Base-by-base conservation (phyloP, 2,797 vertebrate species). In the Eptatretus atami region DNA sequence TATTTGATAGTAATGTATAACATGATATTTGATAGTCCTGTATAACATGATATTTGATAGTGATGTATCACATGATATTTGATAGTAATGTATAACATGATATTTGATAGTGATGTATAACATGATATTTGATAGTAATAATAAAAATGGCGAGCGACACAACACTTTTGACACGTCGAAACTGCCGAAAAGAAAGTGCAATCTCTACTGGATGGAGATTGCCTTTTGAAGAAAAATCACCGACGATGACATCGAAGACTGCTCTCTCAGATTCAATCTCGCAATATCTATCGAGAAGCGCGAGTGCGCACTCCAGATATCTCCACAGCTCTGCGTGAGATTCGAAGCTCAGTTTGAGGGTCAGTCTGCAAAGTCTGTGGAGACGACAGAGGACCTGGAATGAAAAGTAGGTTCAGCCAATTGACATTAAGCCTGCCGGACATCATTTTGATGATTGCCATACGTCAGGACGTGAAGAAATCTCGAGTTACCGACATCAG, bases 121-220 rank as follows among this genome's bases (percentile, higher is more conserved):
- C n/a, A n/a, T n/a, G n/a, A n/a, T n/a, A n/a, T n/a, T n/a, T n/a
- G n/a, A n/a, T n/a, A n/a, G n/a, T n/a, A n/a, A n/a, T n/a, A n/a
- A n/a, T n/a, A n/a, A n/a, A n/a, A n/a, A n/a, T n/a, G n/a, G n/a
- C n/a, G n/a, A n/a, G n/a, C n/a, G n/a, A n/a, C n/a, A n/a, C n/a
- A n/a, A n/a, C n/a, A n/a, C n/a, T n/a, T n/a, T n/a, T n/a, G n/a
- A n/a, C n/a, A n/a, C n/a, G n/a, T n/a, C n/a, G n/a, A n/a, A n/a
- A n/a, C n/a, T n/a, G n/a, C n/a, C n/a, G 85, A 94, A 69, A 95
- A 95, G 78, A 92, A 88, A 77, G 83, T 82, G 68, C 86, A 84
- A 77, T 82, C 86, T 12, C 79, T 98, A 70, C 86, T 86, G 75
- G 92, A 98, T 52, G n/a, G 92, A 98, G 74, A 79, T 94, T 70